Evolutionary conservation across 2,888 invertebrate genomes (phyloP).

Genomic region (Tachina grossa): DNA sequence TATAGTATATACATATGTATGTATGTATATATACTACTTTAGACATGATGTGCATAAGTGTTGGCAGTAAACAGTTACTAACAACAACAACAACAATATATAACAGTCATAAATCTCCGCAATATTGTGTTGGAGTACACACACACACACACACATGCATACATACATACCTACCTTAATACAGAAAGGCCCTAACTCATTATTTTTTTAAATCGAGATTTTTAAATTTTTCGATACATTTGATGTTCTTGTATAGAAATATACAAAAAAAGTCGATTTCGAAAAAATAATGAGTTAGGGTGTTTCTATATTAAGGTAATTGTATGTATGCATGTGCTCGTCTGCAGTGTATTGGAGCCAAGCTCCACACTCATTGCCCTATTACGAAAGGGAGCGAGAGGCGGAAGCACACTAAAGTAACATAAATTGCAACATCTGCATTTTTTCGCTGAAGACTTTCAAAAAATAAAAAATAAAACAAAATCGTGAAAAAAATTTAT

Average conservation of each 20-base stretch:
- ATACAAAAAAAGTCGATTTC: no score
- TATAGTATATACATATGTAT: neutral
- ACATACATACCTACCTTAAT: no score
- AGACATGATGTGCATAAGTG: constrained; percentile 25
- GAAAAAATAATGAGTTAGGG: no score
- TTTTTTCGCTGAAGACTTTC: constrained; percentile 62
- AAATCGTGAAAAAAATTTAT: constrained; percentile 3
- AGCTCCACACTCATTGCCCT: constrained; percentile 58
- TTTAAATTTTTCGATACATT: no score
- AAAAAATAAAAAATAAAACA: neutral
- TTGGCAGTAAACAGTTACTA: constrained; percentile 53
- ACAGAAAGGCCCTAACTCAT: no score
- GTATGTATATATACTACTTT: neutral
- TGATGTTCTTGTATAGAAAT: no score
- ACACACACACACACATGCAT: neutral
- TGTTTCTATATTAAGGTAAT: no score
- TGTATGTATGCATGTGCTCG: neutral
- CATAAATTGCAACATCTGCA: constrained; percentile 68
- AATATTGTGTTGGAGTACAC: constrained; percentile 39
- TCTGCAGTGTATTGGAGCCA: neutral
- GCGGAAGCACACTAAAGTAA: constrained; percentile 6
- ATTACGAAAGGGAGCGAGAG: neutral
- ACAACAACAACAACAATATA: constrained; percentile 42
- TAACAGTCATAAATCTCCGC: constrained; percentile 69
- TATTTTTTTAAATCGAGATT: no score